phyloP scores from a whole-genome alignment of 2,888 invertebrate genomes.

The Corythucha ciliata region DNA sequence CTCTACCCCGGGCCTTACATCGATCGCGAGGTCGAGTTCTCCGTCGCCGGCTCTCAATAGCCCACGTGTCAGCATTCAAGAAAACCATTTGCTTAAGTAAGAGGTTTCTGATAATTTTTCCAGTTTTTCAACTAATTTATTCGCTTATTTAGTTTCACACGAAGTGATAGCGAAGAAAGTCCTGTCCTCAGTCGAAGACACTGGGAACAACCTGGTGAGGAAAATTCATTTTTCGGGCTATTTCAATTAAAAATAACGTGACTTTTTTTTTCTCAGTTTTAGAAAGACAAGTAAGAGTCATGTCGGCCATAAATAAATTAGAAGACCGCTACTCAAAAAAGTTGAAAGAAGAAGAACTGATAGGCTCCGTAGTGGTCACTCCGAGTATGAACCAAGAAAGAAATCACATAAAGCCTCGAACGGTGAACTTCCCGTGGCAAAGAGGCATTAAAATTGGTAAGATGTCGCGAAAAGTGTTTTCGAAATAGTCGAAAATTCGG shows the following conservation, averaged over 20 bases:
- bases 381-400: slow-evolving; percentile 49
- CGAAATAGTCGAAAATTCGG: not conserved
- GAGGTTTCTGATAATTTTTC: not conserved
- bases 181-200: too few relatives aligned
- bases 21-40: too few relatives aligned
- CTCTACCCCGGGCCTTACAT: too few relatives aligned
- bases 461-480: slow-evolving; percentile 15
- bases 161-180: too few relatives aligned
- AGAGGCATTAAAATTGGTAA: slow-evolving; percentile 71
- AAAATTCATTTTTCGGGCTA: slow-evolving; percentile 36
- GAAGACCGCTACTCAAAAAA: slow-evolving; percentile 56
- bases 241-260: slow-evolving; percentile 41
- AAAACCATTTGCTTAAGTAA: not conserved
- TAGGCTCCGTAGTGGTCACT: slow-evolving; percentile 54
- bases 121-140: too few relatives aligned
- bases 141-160: too few relatives aligned
- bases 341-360: slow-evolving; percentile 50
- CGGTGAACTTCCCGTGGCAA: slow-evolving; percentile 89
- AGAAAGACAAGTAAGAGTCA: slow-evolving; percentile 46
- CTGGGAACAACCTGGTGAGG: slow-evolving; percentile 7
- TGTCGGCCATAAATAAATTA: slow-evolving; percentile 48
- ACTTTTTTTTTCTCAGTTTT: slow-evolving; percentile 34
- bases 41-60: too few relatives aligned
- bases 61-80: too few relatives aligned
- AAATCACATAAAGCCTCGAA: slow-evolving; percentile 61